Conservation (phyloP, 1,140 invertebrate genomes). For the Tribolium madens region DNA sequence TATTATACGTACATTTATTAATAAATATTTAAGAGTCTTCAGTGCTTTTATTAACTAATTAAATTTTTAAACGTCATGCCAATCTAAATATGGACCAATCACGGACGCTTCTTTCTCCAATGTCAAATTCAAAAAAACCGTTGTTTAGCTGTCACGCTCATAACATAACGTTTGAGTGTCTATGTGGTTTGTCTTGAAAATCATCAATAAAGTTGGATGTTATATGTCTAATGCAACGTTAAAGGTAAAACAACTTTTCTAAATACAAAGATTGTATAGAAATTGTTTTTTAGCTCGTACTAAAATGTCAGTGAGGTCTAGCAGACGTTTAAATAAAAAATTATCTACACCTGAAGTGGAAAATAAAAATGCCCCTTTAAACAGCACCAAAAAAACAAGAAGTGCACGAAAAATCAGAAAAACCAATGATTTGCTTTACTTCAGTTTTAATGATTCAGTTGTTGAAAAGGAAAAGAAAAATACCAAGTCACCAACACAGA, state of each 20-base stretch:
- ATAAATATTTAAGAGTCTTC: too few relatives aligned
- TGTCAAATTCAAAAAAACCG: background rate
- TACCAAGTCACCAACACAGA: too few relatives aligned
- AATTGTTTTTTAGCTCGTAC: background rate
- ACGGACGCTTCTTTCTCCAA: background rate
- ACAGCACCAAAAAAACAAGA: background rate
- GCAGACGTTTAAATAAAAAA: background rate
- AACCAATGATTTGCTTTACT: background rate
- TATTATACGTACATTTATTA: too few relatives aligned
- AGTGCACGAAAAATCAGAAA: background rate
- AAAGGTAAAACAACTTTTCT: background rate
- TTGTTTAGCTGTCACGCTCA: background rate
- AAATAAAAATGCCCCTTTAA: background rate
- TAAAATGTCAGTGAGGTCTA: background rate
- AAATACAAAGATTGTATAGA: background rate
- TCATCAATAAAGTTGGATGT: too few relatives aligned
- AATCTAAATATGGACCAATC: background rate
- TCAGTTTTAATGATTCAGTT: background rate
- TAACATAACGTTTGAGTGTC: too few relatives aligned
- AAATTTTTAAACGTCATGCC: background rate
- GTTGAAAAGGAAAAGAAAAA: background rate
- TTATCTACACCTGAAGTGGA: background rate
- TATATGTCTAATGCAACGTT: background rate
- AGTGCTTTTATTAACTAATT: too few relatives aligned
- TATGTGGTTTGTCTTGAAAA: too few relatives aligned